phyloP scores from a whole-genome alignment of 1,140 invertebrate genomes.

The Nylanderia fulva region DNA sequence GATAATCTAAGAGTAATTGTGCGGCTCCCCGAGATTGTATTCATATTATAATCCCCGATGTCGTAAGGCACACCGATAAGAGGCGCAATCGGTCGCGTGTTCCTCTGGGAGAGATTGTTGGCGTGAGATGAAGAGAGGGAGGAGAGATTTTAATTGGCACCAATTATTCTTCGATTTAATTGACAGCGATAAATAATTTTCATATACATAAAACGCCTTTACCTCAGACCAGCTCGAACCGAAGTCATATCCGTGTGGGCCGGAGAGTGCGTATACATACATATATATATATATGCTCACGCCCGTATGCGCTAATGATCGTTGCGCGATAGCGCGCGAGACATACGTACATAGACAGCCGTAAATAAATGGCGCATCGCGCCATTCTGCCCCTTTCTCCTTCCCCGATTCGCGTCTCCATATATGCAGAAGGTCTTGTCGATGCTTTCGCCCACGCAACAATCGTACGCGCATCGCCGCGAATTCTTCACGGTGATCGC shows the following conservation, averaged over 20 bases:
- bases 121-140: too few relatives aligned
- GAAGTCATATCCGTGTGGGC: slow-evolving; percentile 57
- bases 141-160: slow-evolving; percentile 60
- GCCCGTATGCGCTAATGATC: slow-evolving; percentile 69
- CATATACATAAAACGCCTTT: slow-evolving; percentile 31
- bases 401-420: slow-evolving; percentile 63
- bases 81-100: not conserved
- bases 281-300: slow-evolving; percentile 28
- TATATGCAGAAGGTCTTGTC: slow-evolving; percentile 68
- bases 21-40: slow-evolving; percentile 6
- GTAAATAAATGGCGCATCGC: slow-evolving; percentile 73
- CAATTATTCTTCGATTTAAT: slow-evolving; percentile 69
- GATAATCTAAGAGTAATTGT: slow-evolving; percentile 32
- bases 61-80: slow-evolving; percentile 8
- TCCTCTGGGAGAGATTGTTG: too few relatives aligned
- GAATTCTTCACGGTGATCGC: slow-evolving; percentile 44
- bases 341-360: slow-evolving; percentile 63
- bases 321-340: slow-evolving; percentile 63
- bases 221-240: slow-evolving; percentile 18
- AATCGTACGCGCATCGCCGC: slow-evolving; percentile 49
- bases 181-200: slow-evolving; percentile 67
- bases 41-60: slow-evolving; percentile 32
- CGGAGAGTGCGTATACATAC: slow-evolving; percentile 37
- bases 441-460: slow-evolving; percentile 69
- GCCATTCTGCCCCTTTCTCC: not conserved